A percentile compares a stretch with the other conserved stretches of the same genome.
Evolutionary conservation across 2,113 vertebrate genomes (phyloP).

Genomic region (Macaca fascicularis): T2T-MFA8v1.1 NC_088385.1:6278501-6279000

Average conservation of each 20-base stretch:
- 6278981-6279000: neutral
- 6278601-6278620: conserved; percentile 7
- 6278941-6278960: neutral
- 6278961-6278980: neutral
- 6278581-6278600: conserved; percentile 9
- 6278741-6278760: neutral
- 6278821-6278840: neutral
- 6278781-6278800: neutral
- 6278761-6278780: neutral
- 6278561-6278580: conserved; percentile 46
- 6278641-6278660: neutral
- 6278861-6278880: neutral
- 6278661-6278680: neutral
- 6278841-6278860: too few species aligned
- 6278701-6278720: neutral
- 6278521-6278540: conserved; percentile 58
- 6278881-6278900: rapidly evolving
- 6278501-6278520: conserved; percentile 8
- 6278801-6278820: neutral
- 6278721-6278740: neutral
- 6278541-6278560: conserved; percentile 66
- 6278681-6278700: neutral
- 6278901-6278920: neutral
- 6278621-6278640: neutral
- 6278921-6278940: rapidly evolving